A percentile compares a stretch with the other conserved stretches of the same genome.
These are phyloP conservation scores for Pempheris klunzingeri DNA, from an alignment of 2,797 vertebrate genomes.

Conservation along the genomic window DNA sequence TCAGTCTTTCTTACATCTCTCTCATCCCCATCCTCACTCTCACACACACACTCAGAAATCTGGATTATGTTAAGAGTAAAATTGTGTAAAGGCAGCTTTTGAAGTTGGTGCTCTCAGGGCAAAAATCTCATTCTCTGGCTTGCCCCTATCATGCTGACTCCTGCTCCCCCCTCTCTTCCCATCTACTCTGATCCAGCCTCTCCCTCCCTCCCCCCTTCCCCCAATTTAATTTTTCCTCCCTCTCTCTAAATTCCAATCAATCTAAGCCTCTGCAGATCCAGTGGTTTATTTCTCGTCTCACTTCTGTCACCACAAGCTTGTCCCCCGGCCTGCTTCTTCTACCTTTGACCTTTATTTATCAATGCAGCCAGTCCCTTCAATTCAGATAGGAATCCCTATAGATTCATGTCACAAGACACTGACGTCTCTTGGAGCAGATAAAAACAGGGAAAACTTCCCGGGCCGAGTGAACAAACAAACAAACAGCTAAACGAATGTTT, in stretches of 20 bases:
- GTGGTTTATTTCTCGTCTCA: conserved; percentile 63
- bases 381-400: conserved; percentile 50
- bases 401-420: conserved; percentile 51
- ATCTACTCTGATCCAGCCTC: conserved; percentile 55
- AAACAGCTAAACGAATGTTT: conserved; percentile 75
- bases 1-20: conserved; percentile 52
- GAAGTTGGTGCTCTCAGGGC: conserved; percentile 71
- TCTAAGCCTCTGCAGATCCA: conserved; percentile 67
- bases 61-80: conserved; percentile 76
- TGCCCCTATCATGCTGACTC: conserved; percentile 68
- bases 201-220: conserved; percentile 31
- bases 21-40: conserved; percentile 28
- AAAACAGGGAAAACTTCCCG: conserved; percentile 15
- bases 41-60: conserved; percentile 52
- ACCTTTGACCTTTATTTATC: conserved; percentile 77
- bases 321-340: conserved; percentile 36
- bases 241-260: conserved; percentile 77
- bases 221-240: conserved; percentile 63
- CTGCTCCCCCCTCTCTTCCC: conserved; percentile 52
- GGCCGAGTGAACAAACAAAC: conserved; percentile 63
- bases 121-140: conserved; percentile 74
- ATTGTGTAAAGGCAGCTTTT: conserved; percentile 74
- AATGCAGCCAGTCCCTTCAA: conserved; percentile 45
- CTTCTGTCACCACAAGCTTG: conserved; percentile 49
- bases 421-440: conserved; percentile 32